Evolutionary conservation across 1,140 invertebrate species (phyloP).

Genomic region (Diuraphis noxia): DNA sequence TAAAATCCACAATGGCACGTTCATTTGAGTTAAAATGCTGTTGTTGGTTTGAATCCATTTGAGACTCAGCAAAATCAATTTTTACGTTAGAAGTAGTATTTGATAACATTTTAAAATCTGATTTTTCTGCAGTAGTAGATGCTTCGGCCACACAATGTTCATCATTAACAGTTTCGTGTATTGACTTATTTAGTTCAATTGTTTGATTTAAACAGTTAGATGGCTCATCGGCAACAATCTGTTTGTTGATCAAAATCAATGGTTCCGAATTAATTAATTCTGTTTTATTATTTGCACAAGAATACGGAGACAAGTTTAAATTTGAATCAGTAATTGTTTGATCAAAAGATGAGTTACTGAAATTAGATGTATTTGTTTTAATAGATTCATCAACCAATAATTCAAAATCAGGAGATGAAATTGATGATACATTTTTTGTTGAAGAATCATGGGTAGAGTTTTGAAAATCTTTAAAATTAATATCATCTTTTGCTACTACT

Average conservation of each 20-base stretch:
- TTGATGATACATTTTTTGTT: background rate
- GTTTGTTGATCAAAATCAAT: background rate
- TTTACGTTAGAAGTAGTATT: background rate
- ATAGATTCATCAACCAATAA: background rate
- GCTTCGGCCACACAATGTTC: background rate
- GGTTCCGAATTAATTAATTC: background rate
- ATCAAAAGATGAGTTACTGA: background rate
- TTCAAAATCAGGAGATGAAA: background rate
- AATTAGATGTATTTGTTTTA: background rate
- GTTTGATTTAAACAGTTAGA: conserved; percentile 1
- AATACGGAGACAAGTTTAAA: background rate
- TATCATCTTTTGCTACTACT: background rate
- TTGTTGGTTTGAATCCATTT: background rate
- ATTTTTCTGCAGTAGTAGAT: background rate
- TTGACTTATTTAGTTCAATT: background rate
- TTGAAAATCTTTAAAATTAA: background rate
- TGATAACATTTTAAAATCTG: background rate
- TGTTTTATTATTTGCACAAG: background rate
- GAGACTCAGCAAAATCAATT: background rate
- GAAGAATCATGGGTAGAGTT: background rate
- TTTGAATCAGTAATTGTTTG: conserved; percentile 1
- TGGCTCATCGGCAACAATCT: background rate
- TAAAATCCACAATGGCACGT: conserved; percentile 4
- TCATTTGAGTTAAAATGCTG: background rate
- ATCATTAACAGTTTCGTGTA: background rate